Conservation (phyloP, 1,140 invertebrate genomes). For the Teleopsis dalmanni region DNA sequence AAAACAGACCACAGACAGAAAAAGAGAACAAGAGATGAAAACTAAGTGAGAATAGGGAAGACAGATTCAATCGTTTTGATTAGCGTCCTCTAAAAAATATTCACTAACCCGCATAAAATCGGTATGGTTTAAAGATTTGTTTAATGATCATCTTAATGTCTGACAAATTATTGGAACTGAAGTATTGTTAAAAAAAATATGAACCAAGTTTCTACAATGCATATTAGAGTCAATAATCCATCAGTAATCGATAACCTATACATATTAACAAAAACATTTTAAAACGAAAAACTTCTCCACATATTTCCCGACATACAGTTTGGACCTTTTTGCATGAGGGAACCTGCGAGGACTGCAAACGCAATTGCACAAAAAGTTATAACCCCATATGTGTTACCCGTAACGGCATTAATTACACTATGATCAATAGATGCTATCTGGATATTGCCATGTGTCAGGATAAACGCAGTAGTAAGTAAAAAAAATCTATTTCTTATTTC, state of each 20-base stretch:
- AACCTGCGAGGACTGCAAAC: conserved; percentile 23
- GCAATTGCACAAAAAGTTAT: conserved; percentile 23
- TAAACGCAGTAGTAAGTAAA: conserved; percentile 8
- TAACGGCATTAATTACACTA: conserved; percentile 29
- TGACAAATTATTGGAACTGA: background rate
- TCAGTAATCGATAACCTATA: background rate
- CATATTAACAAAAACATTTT: background rate
- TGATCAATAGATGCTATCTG: conserved; percentile 34
- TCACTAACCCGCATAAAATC: no score
- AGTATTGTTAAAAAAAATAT: background rate
- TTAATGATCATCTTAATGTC: background rate
- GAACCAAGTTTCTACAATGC: background rate
- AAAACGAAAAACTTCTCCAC: background rate
- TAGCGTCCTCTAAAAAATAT: no score
- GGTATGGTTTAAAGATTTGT: no score
- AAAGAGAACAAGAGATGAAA: no score
- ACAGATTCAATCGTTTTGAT: no score
- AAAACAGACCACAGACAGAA: no score
- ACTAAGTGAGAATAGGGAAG: no score
- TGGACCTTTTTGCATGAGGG: conserved; percentile 19
- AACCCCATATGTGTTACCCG: conserved; percentile 29
- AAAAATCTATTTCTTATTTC: background rate
- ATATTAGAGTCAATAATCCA: background rate
- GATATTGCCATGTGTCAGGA: conserved; percentile 30
- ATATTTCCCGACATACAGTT: background rate